A percentile compares a stretch with the other conserved stretches of the same genome.
Conservation (phyloP, 2,113 vertebrate species). For the Pteruthius melanotis region DNA sequence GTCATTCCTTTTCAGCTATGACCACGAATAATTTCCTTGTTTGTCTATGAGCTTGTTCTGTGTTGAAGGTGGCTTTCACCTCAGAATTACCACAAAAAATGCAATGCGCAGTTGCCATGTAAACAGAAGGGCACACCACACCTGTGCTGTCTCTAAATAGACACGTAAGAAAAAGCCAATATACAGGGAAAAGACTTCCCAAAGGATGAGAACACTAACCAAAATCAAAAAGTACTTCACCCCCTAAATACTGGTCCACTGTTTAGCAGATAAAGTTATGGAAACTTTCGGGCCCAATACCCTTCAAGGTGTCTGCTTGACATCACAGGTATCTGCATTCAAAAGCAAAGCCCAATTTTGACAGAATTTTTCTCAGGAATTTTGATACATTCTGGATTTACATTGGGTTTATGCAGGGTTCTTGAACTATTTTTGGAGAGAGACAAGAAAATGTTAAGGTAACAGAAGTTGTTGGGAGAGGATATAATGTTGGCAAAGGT, state of each 20-base stretch:
- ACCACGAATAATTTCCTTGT: background rate
- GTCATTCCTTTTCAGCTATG: background rate
- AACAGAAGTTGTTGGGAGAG: background rate
- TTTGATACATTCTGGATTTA: background rate
- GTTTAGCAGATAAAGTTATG: background rate
- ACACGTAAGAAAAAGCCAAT: background rate
- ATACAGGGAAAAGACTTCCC: background rate
- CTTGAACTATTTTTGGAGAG: background rate
- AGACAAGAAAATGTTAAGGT: accelerated
- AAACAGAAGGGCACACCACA: background rate
- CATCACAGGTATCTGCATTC: background rate
- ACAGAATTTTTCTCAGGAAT: background rate
- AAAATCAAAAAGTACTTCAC: background rate
- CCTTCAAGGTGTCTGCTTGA: background rate
- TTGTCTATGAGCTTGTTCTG: background rate
- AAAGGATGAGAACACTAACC: background rate
- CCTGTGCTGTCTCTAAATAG: background rate
- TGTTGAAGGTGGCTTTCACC: background rate
- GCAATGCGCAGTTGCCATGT: accelerated
- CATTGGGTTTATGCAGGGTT: background rate
- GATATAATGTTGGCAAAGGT: background rate
- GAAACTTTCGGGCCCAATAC: background rate
- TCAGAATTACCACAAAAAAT: background rate
- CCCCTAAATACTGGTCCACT: background rate
- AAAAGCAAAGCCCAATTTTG: background rate